These are phyloP conservation scores for Beris chalybata DNA, from an alignment of 2,888 invertebrate genomes.

Conservation along the genomic window DNA sequence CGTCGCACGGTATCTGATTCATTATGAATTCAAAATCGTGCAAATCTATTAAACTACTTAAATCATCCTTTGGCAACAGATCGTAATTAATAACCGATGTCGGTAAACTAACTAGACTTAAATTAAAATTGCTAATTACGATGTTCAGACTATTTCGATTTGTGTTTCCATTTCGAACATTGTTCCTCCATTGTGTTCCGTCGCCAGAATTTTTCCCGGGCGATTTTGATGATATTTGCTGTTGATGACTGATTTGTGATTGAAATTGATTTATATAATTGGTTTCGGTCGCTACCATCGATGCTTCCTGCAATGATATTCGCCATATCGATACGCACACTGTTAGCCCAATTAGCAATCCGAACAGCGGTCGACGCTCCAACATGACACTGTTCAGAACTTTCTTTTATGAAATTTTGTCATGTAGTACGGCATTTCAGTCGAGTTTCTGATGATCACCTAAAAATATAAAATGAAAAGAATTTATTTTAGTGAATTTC, in stretches of 20 bases:
- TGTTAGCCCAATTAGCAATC: conserved; percentile 52
- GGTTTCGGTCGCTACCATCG: conserved; percentile 44
- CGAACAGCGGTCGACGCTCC: conserved; percentile 53
- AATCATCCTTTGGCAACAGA: conserved; percentile 46
- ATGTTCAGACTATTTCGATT: conserved; percentile 1
- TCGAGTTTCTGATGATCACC: not conserved
- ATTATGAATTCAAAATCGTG: conserved; percentile 65
- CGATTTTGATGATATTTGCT: conserved; percentile 32
- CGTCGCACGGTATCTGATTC: conserved; percentile 60
- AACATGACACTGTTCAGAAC: conserved; percentile 46
- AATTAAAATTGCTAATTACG: conserved; percentile 18
- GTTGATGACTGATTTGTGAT: conserved; percentile 30
- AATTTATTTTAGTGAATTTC: no score
- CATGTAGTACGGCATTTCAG: conserved; percentile 23
- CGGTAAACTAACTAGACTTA: conserved; percentile 18
- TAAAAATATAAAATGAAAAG: not conserved
- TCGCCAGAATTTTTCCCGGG: conserved; percentile 6
- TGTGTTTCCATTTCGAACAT: conserved; percentile 35
- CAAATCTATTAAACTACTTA: conserved; percentile 61
- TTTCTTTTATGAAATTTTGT: conserved; percentile 10
- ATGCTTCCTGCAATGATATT: conserved; percentile 51
- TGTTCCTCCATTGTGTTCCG: conserved; percentile 11
- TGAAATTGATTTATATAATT: conserved; percentile 37
- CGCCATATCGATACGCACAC: conserved; percentile 55
- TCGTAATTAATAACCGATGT: conserved; percentile 33